These are phyloP conservation scores for Pomacea maculata DNA, from an alignment of 1,140 invertebrate species.

Conservation along the genomic window DNA sequence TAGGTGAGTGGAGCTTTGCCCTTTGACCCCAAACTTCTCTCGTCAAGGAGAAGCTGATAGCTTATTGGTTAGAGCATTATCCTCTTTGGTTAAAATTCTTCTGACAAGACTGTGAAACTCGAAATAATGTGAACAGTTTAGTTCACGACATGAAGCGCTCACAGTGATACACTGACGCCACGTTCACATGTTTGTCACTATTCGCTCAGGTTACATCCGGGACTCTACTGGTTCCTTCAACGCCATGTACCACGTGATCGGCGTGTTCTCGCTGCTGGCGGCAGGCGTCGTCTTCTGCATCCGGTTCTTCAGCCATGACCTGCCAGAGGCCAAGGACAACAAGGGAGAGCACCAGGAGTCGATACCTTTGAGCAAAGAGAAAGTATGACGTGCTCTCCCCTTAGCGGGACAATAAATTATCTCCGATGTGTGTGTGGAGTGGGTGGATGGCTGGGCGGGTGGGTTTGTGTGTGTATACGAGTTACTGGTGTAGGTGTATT, in stretches of 20 bases:
- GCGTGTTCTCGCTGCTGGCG: not conserved
- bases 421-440: too few species aligned
- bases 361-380: not conserved
- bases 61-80: not conserved
- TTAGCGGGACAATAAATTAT: too few species aligned
- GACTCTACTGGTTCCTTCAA: constrained; percentile 11
- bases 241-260: constrained; percentile 12
- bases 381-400: not conserved
- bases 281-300: constrained; percentile 10
- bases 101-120: too few species aligned
- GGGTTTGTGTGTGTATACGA: too few species aligned
- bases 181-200: not conserved
- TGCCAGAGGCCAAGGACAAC: not conserved
- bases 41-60: not conserved
- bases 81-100: too few species aligned
- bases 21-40: not conserved
- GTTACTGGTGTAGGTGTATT: too few species aligned
- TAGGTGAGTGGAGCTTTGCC: not conserved
- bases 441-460: too few species aligned
- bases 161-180: too few species aligned
- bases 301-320: constrained; percentile 1
- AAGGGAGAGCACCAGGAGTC: not conserved
- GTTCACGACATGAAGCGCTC: too few species aligned
- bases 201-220: constrained; percentile 9
- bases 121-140: too few species aligned